Evolutionary conservation across 2,113 vertebrate species (phyloP), one percentile per base, ranked within the genome.

Genomic region (Athene noctua): DNA sequence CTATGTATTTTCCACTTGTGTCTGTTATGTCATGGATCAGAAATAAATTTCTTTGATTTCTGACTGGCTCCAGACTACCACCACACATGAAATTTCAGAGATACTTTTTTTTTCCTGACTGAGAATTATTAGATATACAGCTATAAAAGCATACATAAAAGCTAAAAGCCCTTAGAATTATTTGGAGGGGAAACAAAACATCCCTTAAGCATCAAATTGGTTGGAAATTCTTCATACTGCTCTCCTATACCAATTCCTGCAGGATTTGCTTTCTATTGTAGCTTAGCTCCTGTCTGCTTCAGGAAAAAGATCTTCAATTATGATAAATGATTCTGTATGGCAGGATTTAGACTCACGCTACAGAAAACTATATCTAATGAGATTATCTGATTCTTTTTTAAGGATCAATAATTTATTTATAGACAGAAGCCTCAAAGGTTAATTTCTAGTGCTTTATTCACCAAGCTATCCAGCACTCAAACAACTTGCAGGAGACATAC

Each of bases 361-460:
- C 14, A 85, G 90, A 87, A 80, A 78, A 80, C 42, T 38, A 5
- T 36, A 52, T 42, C 40, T 67, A 91, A 96, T 36, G 49, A 92
- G 67, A 94, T 52, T 26, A 70, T 66, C 68, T 49, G 68, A 90
- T 91, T 82, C 42, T 40, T 59, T 92, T 91, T 88, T 84, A 87
- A 92, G 84, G 83, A 90, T 92, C 88, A 71, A 91, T 95, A 94
- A 94, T 86, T 97, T 94, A 95, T 97, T 94, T 83, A 93, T 83
- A 94, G 90, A 42, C 14, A 93, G 62, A 58, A 29, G 46, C 14
- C 74, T 89, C 21, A 23, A 27, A 90, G 94, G 97, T 97, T 97
- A 95, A 96, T 96, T 97, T 95, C 81, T 66, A 90, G 58, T 62
- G 84, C 88, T 92, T 95, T 75, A 61, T 57, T 94, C 62, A 57